Conservation (phyloP, 2,888 invertebrate genomes). For the Mayetiola destructor region DNA sequence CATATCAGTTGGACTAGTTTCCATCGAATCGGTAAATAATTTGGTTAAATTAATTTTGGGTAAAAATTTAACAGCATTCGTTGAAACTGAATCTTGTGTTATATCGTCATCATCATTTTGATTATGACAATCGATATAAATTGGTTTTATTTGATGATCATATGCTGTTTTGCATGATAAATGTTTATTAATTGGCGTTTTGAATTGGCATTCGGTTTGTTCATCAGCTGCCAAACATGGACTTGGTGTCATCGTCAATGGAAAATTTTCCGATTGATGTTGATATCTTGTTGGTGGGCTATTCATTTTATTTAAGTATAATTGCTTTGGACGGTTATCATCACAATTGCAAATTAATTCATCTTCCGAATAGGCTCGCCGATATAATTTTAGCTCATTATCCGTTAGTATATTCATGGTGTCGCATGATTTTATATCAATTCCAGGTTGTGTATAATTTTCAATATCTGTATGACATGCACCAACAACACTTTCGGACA, state of each 20-base stretch:
- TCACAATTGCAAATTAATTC: constrained; percentile 14
- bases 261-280: background rate
- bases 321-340: constrained; percentile 15
- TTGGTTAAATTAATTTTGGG: constrained; percentile 34
- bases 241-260: background rate
- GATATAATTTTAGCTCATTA: constrained; percentile 18
- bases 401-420: constrained; percentile 11
- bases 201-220: constrained; percentile 19
- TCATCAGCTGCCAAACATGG: no score
- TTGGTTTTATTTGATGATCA: constrained; percentile 13
- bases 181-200: constrained; percentile 20
- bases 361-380: constrained; percentile 20
- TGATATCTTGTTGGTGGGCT: constrained; percentile 5
- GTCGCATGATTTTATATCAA: background rate
- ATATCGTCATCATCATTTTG: constrained; percentile 6
- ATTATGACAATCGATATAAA: constrained; percentile 15
- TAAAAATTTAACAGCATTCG: constrained; percentile 21
- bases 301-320: constrained; percentile 7
- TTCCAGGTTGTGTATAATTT: background rate
- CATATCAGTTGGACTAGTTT: constrained; percentile 4
- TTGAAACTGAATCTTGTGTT: background rate
- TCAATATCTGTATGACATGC: background rate
- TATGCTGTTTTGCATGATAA: constrained; percentile 3
- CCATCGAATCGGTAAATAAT: constrained; percentile 25
- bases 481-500: constrained; percentile 18